A percentile compares a stretch with the other conserved stretches of the same genome.
These are phyloP conservation scores for Marcusenius ussheri DNA, from an alignment of 2,113 vertebrate genomes.

Conservation along the genomic window DNA sequence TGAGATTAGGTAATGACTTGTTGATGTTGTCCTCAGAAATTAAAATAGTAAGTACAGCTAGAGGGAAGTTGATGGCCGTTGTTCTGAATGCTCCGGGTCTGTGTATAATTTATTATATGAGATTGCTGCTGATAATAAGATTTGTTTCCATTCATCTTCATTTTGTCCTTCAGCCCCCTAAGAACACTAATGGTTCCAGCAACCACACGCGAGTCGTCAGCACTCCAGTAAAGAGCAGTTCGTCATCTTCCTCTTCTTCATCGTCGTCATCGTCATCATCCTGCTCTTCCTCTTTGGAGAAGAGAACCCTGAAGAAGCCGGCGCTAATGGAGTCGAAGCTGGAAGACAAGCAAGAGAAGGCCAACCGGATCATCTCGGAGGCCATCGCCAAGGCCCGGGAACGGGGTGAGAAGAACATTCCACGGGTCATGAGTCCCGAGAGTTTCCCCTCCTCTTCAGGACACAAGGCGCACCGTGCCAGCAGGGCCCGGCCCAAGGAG, in stretches of 20 bases:
- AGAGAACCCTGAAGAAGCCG: constrained; percentile 71
- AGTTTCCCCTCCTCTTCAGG: constrained; percentile 85
- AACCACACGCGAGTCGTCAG: constrained; percentile 78
- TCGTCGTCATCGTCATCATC: constrained; percentile 32
- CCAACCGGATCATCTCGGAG: constrained; percentile 96
- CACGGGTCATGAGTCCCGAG: constrained; percentile 93
- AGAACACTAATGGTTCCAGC: constrained; percentile 86
- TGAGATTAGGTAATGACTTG: background rate
- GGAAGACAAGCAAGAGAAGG: constrained; percentile 95
- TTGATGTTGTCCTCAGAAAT: background rate
- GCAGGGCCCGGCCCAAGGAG: constrained; percentile 70
- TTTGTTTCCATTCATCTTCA: background rate
- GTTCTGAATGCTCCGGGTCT: background rate
- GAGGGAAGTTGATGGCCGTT: background rate
- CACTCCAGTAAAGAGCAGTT: constrained; percentile 80
- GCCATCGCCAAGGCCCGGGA: constrained; percentile 91
- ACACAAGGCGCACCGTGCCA: constrained; percentile 62
- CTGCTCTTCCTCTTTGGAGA: constrained; percentile 45
- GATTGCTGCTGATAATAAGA: background rate
- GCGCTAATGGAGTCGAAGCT: constrained; percentile 64
- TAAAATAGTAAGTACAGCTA: background rate
- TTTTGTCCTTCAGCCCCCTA: constrained; percentile 75
- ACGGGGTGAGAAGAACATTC: constrained; percentile 94
- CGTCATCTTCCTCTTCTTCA: constrained; percentile 61
- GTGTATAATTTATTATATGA: background rate